These are phyloP conservation scores for Paraplagusia blochii DNA, from an alignment of 2,113 vertebrate species.

Conservation along the genomic window DNA sequence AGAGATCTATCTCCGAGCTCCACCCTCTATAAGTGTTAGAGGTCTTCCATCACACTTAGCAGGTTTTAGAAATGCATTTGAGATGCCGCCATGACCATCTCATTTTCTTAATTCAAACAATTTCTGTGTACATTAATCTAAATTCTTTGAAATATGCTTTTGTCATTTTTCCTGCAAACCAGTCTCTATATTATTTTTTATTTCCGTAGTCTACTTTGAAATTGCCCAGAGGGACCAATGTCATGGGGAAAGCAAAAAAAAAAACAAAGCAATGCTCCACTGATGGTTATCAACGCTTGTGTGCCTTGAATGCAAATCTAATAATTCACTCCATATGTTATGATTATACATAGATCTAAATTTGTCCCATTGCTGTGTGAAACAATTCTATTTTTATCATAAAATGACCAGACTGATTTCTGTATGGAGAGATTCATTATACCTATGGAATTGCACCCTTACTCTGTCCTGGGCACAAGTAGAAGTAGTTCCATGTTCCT, in stretches of 20 bases:
- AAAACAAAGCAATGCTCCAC: conserved; percentile 60
- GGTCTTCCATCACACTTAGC: conserved; percentile 41
- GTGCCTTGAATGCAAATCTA: conserved; percentile 79
- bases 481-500: conserved; percentile 60
- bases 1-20: conserved; percentile 64
- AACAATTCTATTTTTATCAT: conserved; percentile 43
- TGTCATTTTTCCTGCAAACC: conserved; percentile 51
- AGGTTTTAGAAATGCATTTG: conserved; percentile 32
- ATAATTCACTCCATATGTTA: conserved; percentile 57
- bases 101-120: conserved; percentile 37
- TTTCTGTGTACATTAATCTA: conserved; percentile 65
- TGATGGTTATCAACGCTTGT: conserved; percentile 71
- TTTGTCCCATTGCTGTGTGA: conserved; percentile 66
- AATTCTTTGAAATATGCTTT: conserved; percentile 51
- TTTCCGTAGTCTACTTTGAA: conserved; percentile 68
- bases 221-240: conserved; percentile 78
- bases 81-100: conserved; percentile 51
- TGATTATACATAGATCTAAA: conserved; percentile 52
- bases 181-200: conserved; percentile 34
- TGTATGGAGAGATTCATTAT: conserved; percentile 39
- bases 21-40: conserved; percentile 66
- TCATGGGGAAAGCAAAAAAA: conserved; percentile 65
- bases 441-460: conserved; percentile 51
- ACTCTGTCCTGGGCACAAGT: conserved; percentile 65
- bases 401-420: conserved; percentile 38